These are phyloP conservation scores for Dendropsophus ebraccatus DNA, from an alignment of 2,113 vertebrate species.

Conservation along the genomic window DNA sequence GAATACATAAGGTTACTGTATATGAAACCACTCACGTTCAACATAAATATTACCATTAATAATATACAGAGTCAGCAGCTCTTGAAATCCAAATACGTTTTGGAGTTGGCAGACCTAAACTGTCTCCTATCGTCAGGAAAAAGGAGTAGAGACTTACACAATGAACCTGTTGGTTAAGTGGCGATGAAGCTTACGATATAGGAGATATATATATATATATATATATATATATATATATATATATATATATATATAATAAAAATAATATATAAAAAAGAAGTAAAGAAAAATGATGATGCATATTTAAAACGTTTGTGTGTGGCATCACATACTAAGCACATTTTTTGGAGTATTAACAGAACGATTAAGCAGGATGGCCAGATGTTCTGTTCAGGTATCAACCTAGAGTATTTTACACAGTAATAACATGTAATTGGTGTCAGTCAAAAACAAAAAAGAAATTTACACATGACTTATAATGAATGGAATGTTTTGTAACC, in stretches of 20 bases:
- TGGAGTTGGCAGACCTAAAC: too few relatives aligned
- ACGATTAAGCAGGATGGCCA: not conserved
- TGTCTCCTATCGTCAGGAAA: not conserved
- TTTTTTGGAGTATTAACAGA: not conserved
- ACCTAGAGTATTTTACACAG: constrained; percentile 14
- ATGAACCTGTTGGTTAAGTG: too few relatives aligned
- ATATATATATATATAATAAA: too few relatives aligned
- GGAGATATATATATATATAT: too few relatives aligned
- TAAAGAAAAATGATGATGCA: not conserved
- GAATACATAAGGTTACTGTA: too few relatives aligned
- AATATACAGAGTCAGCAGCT: too few relatives aligned
- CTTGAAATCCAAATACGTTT: too few relatives aligned
- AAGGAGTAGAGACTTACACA: not conserved
- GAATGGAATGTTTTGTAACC: constrained; percentile 53
- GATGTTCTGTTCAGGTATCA: constrained; percentile 4
- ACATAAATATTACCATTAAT: too few relatives aligned
- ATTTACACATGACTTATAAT: constrained; percentile 33
- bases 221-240: too few relatives aligned
- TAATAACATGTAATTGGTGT: constrained; percentile 48
- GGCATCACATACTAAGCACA: not conserved
- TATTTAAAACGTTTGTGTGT: not conserved
- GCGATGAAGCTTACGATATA: too few relatives aligned
- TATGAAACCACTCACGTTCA: too few relatives aligned
- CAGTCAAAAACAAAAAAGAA: constrained; percentile 20
- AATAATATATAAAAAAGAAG: too few relatives aligned